Conservation (phyloP, 1,140 invertebrate genomes). For the Drosophila repletoides region DNA sequence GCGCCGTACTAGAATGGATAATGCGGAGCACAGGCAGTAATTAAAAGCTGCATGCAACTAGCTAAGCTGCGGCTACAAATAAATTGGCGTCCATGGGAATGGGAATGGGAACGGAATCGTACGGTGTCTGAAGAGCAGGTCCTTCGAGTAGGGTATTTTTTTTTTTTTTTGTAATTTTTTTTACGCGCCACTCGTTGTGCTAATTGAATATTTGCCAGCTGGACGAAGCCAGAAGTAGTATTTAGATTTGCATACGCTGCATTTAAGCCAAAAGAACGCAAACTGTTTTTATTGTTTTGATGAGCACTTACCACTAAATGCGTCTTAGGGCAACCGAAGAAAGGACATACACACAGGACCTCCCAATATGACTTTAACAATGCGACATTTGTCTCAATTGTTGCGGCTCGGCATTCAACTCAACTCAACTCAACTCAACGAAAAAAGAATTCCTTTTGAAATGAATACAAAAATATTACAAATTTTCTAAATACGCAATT, state of each 20-base stretch:
- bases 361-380: conserved; percentile 71
- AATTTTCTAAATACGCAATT: conserved; percentile 78
- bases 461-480: conserved; percentile 69
- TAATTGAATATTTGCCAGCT: conserved; percentile 71
- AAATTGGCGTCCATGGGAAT: not conserved
- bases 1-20: conserved; percentile 40
- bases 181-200: conserved; percentile 61
- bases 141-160: conserved; percentile 22
- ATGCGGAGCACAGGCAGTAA: conserved; percentile 48
- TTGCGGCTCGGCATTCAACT: conserved; percentile 32
- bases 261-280: conserved; percentile 38
- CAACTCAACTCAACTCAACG: too few species aligned
- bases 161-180: conserved; percentile 34
- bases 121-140: conserved; percentile 2
- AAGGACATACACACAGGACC: conserved; percentile 59
- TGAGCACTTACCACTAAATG: conserved; percentile 68
- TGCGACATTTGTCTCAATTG: conserved; percentile 52
- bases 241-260: conserved; percentile 41
- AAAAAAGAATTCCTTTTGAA: conserved; percentile 67
- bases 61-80: conserved; percentile 23
- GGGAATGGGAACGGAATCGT: not conserved
- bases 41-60: conserved; percentile 52
- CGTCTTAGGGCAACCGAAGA: conserved; percentile 31
- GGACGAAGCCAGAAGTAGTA: conserved; percentile 21
- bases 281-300: conserved; percentile 41